Evolutionary conservation across 2,113 vertebrate genomes (phyloP), one percentile per base, ranked within the genome.

Genomic region (Jacana jacana): DNA sequence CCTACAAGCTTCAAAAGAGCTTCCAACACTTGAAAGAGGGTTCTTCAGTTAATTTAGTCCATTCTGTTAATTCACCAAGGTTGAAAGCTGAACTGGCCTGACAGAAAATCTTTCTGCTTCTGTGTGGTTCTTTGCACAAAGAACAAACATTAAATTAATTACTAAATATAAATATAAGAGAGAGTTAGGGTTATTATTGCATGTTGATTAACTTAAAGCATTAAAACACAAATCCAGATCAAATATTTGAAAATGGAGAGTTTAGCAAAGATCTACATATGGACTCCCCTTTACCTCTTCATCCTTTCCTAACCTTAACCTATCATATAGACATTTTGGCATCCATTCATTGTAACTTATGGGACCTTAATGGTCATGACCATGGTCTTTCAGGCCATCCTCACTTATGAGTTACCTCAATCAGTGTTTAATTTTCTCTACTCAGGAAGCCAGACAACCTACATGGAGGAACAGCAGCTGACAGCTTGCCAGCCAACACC

Each of bases 391-490:
- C 48, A 70, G 30, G 14, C 81, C 69, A 63, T 49, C 16, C 19
- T 89, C 31, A 14, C 4, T 58, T 23, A 18, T 18, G 25, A 86
- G 19, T 40, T 63, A 17, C 17, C 6, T 35, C 18, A 30, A 17
- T 13, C 24, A 17, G 14, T 7, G 8, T 11, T 28, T 24, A 14
- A 15, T 49, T 64, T 78, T 57, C 75, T 13, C 51, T 51, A 19
- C 23, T 55, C 19, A 16, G 3, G 7, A 2, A 0, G 1, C 22
- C 81, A 81, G 76, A 22, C 20, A 48, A 30, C 0, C 1, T 3
- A 44, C 4, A 4, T 23, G 37, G 19, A 81, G 60, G 31, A 46
- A 75, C 37, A 46, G 10, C 11, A 6, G 13, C 39, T 68, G 61
- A 39, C 44, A 39, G 44, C 37, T 91, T 2, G 2, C 27, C 27